A percentile compares a stretch with the other conserved stretches of the same genome.
These are phyloP conservation scores for Cryptocephalus primarius DNA, from an alignment of 2,888 invertebrate species.

Conservation along the genomic window DNA sequence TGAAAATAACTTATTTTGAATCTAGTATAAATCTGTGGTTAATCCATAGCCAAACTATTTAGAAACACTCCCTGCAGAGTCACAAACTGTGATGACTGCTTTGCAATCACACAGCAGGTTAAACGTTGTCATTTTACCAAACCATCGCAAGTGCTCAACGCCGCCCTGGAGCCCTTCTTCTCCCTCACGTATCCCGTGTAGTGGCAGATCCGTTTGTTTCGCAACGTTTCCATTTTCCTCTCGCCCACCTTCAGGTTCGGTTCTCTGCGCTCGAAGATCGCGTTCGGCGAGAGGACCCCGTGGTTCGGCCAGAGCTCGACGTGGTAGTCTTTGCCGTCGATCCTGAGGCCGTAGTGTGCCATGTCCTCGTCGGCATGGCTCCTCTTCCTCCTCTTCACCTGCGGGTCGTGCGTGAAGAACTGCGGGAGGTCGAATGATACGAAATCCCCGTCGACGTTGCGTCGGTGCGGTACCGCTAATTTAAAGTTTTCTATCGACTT, in stretches of 20 bases:
- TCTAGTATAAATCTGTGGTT: too few relatives aligned
- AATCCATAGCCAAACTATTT: too few relatives aligned
- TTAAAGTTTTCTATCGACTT: slow-evolving; percentile 37
- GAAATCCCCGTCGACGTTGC: slow-evolving; percentile 36
- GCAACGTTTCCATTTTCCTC: slow-evolving; percentile 21
- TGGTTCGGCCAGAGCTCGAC: slow-evolving; percentile 42
- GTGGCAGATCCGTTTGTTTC: slow-evolving; percentile 35
- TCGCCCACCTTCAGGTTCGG: slow-evolving; percentile 23
- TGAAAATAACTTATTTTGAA: too few relatives aligned
- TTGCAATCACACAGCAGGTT: too few relatives aligned
- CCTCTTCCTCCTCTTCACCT: slow-evolving; percentile 14
- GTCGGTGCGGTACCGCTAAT: slow-evolving; percentile 38
- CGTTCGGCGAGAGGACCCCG: slow-evolving; percentile 38
- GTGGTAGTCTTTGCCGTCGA: slow-evolving; percentile 32
- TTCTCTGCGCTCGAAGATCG: slow-evolving; percentile 29
- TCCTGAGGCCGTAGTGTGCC: slow-evolving; percentile 28
- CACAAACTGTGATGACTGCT: too few relatives aligned
- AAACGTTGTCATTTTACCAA: slow-evolving; percentile 21
- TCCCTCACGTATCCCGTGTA: slow-evolving; percentile 41
- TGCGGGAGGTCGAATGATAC: slow-evolving; percentile 37
- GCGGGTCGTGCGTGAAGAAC: slow-evolving; percentile 31
- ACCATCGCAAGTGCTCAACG: slow-evolving; percentile 42
- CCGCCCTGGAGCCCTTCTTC: slow-evolving; percentile 36
- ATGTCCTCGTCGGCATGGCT: slow-evolving; percentile 20
- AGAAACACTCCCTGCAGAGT: too few relatives aligned